Base-by-base conservation (phyloP, 2,113 vertebrate species). In the Chionomys nivalis region DNA sequence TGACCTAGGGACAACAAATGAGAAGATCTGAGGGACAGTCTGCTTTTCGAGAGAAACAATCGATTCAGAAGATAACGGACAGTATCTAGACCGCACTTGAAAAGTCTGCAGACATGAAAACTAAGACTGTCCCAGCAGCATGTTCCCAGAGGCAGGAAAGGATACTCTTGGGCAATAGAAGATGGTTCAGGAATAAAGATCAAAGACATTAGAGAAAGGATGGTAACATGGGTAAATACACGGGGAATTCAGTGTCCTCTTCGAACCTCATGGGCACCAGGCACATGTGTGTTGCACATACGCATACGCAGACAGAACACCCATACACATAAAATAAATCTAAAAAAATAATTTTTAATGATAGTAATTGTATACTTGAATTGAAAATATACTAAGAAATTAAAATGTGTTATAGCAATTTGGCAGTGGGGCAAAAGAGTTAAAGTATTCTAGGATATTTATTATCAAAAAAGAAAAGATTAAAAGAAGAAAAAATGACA, bases 381-480 rank as follows among this genome's bases (percentile, higher is more conserved):
- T 66, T 65, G 42, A 90, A 90, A 96, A 93, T 81, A 93, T 42
- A 5, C 68, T 72, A 94, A 82, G 31, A 85, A 75, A 77, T 81
- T 87, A 87, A 94, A 85, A 92, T 44, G 61, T 5, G 7, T 70
- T 58, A 63, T 17, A 89, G 89, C 44, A 61, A 72, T 66, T 4
- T 89, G 78, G 13, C 11, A 3, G 19, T 10, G 24, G 11, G 17
- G 31, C 28, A 21, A 72, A 91, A 79, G 19, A 86, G 52, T 73
- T 58, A 90, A 78, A 86, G 63, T 93, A 47, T n/a, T 81, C 17
- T 73, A 85, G 47, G 47, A 16, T 49, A 36, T 39, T 85, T 61
- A 83, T 87, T 81, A 75, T 12, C 52, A 31, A 17, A 39, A 90
- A 79, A 55, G 28, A 19, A 12, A 58, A 58, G 55, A 58, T 21